Evolutionary conservation across 2,113 vertebrate genomes (phyloP).

Genomic region (Lasiurus cinereus): DNA sequence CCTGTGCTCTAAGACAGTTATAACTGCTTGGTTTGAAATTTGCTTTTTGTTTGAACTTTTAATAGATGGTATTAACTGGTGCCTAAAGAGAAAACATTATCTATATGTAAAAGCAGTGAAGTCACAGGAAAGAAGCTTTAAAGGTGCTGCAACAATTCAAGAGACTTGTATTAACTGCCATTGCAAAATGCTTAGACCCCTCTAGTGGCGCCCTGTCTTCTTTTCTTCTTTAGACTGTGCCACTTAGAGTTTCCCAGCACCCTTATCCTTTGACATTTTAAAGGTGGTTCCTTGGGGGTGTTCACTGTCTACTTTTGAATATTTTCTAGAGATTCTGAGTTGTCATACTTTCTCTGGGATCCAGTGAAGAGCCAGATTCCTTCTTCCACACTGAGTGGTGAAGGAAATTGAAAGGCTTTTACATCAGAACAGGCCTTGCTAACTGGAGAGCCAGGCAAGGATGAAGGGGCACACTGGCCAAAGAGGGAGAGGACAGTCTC

Average conservation of each 20-base stretch:
- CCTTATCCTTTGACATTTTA: constrained; percentile 49
- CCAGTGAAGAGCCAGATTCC: background rate
- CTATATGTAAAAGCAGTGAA: constrained; percentile 46
- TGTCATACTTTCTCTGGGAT: background rate
- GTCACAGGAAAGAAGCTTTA: constrained; percentile 38
- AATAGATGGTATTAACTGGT: constrained; percentile 69
- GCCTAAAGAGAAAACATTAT: constrained; percentile 17
- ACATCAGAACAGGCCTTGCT: background rate
- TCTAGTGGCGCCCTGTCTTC: background rate
- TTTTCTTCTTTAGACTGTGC: constrained; percentile 41
- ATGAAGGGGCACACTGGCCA: background rate
- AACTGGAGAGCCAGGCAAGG: background rate
- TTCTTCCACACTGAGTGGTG: background rate
- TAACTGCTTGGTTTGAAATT: constrained; percentile 57
- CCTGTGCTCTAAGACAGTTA: background rate
- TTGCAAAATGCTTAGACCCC: constrained; percentile 27
- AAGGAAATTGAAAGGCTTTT: background rate
- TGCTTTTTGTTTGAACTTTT: constrained; percentile 60
- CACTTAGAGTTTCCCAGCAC: constrained; percentile 62
- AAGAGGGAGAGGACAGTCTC: background rate
- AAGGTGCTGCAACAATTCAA: constrained; percentile 39
- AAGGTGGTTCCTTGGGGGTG: constrained; percentile 32
- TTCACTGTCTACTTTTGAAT: constrained; percentile 29
- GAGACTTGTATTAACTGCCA: constrained; percentile 68
- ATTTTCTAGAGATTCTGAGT: background rate